Evolutionary conservation across 2,888 invertebrate genomes (phyloP), one percentile per base, ranked within the genome.

Genomic region (Myathropa florea): DNA sequence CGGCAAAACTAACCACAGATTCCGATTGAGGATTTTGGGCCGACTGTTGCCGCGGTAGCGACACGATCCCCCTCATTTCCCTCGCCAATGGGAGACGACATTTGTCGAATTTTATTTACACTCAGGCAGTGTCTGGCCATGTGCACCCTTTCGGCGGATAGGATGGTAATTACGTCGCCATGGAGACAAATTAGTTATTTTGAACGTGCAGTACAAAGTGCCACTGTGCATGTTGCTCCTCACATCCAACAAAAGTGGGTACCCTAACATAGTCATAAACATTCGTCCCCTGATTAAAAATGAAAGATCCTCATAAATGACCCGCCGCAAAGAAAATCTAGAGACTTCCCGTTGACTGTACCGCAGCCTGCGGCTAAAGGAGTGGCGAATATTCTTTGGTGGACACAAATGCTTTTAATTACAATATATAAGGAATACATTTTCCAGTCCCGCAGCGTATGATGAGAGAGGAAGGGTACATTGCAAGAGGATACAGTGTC

Each of bases 391-490:
- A 30, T 46, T 30, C 39, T 33, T 65, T 24, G 59, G 64, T 79
- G 65, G 64, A 39, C 79, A 59, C 71, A 65, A 79, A 79, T 79
- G 79, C 72, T 71, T 71, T 79, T 79, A 79, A 79, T 79, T 71
- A n/a, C n/a, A n/a, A n/a, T n/a, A 79, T 79, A 57, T 59, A 79
- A 72, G 33, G 53, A 75, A 76, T 84, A 84, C 76, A 84, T 80
- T 79, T 26, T 12, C 30, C 24, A 64, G 26, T n/a, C 60, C 36
- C 23, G 12, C 26, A 60, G 28, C 14, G 39, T 18, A 59, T 39
- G 7, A 33, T 33, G 21, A 24, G 33, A 9, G 59, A 26, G 53
- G 55, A 55, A 14, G 36, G 26, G 21, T 39, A 30, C 28, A 79
- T 55, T 67, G 57, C 60, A 61, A 81, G 81, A 81, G 76, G 61